Percentiles rank a stretch among this genome's conserved stretches.
Evolutionary conservation across 1,140 invertebrate genomes (phyloP).

Genomic region (Forficula auricularia): DNA sequence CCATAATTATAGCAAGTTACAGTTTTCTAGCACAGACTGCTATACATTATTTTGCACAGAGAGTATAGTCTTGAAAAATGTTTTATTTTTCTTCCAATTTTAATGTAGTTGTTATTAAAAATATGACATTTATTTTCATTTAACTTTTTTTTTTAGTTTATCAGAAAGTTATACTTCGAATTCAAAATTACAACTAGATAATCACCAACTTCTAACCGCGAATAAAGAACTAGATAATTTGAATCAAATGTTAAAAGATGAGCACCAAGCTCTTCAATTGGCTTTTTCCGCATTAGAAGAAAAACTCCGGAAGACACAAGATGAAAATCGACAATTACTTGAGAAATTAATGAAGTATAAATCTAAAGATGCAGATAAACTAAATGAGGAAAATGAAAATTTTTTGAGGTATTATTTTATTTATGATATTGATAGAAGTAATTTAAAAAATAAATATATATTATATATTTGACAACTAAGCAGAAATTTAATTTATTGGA

Average conservation of each 20-base stretch:
- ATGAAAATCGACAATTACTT: slow-evolving; percentile 75
- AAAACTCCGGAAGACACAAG: slow-evolving; percentile 68
- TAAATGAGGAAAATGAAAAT: slow-evolving; percentile 88
- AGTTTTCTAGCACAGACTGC: no score
- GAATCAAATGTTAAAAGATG: slow-evolving; percentile 79
- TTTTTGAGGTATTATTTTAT: slow-evolving; percentile 54
- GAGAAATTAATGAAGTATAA: slow-evolving; percentile 79
- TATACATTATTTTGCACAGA: no score
- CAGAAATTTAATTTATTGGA: no score
- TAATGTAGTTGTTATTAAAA: no score
- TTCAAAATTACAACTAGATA: slow-evolving; percentile 43
- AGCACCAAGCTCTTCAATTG: slow-evolving; percentile 84
- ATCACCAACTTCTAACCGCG: slow-evolving; percentile 37
- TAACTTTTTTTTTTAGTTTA: slow-evolving; percentile 36
- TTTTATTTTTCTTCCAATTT: no score
- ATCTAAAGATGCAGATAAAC: slow-evolving; percentile 79
- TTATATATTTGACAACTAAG: no score
- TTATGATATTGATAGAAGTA: neutral
- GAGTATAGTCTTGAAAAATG: no score
- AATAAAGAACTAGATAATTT: slow-evolving; percentile 53
- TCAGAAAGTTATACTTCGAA: slow-evolving; percentile 48
- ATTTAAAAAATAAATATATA: neutral
- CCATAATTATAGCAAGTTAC: no score
- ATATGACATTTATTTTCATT: slow-evolving; percentile 6
- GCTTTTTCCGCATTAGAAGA: slow-evolving; percentile 77